Evolutionary conservation across 2,888 invertebrate genomes (phyloP).

Genomic region (Macrophya annulata): DNA sequence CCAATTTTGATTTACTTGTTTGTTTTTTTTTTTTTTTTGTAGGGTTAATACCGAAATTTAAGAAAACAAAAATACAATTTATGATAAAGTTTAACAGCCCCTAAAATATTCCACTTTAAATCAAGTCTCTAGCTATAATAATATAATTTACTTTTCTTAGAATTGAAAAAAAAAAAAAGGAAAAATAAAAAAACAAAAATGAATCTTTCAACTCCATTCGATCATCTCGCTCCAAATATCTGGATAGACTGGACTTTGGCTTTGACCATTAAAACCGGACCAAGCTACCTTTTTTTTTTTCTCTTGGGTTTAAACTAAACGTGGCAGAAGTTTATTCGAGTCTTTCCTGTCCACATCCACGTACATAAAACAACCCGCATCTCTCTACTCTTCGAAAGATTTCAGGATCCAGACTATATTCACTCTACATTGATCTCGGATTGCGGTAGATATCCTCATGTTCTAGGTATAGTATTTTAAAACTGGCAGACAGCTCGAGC

Average conservation of each 20-base stretch:
- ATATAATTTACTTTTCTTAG: too few species aligned
- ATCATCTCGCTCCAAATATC: neutral
- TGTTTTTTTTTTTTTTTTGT: too few species aligned
- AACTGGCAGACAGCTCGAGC: neutral
- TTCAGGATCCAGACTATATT: neutral
- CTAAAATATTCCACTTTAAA: neutral
- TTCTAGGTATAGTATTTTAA: constrained; percentile 17
- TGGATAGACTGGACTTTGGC: neutral
- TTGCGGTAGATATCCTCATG: neutral
- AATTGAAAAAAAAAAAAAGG: neutral
- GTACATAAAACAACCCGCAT: neutral
- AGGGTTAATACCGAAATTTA: too few species aligned
- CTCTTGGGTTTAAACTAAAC: neutral
- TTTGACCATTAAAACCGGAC: neutral
- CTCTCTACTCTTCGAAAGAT: neutral
- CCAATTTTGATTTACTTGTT: too few species aligned
- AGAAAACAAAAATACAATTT: too few species aligned
- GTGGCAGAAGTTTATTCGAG: neutral
- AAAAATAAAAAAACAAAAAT: neutral
- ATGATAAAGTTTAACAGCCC: neutral
- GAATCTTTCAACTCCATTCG: neutral
- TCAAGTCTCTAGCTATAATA: neutral
- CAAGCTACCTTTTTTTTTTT: neutral
- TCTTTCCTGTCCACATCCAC: neutral
- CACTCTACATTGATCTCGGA: neutral